Conservation (phyloP, 2,113 vertebrate genomes). For the Salvelinus fontinalis region DNA sequence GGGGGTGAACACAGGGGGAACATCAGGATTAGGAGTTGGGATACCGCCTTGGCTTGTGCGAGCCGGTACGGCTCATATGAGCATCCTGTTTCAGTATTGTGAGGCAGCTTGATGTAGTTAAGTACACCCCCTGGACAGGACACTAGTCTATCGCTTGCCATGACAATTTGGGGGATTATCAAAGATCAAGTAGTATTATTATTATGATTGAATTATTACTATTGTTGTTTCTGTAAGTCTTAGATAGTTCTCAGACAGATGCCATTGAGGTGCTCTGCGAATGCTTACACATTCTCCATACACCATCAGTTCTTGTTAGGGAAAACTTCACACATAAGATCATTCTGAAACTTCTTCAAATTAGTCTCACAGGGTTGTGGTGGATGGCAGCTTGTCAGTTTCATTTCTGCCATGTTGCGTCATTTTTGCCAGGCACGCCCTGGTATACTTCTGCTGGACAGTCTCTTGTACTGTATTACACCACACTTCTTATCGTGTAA, state of each 20-base stretch:
- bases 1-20: conserved; percentile 8
- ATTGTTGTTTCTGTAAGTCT: not conserved
- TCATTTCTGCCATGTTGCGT: conserved; percentile 33
- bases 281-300: too few relatives aligned
- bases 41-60: too few relatives aligned
- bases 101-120: too few relatives aligned
- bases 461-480: conserved; percentile 31
- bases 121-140: not conserved
- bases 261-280: not conserved
- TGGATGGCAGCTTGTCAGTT: conserved; percentile 29
- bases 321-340: not conserved
- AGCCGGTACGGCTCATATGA: too few relatives aligned
- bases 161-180: too few relatives aligned
- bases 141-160: too few relatives aligned
- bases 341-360: conserved; percentile 34
- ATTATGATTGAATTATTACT: too few relatives aligned
- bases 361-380: conserved; percentile 23
- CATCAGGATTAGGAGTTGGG: not conserved
- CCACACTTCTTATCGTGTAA: conserved; percentile 23
- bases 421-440: not conserved
- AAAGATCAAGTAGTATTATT: too few relatives aligned
- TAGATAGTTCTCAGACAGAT: not conserved
- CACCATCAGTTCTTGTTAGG: too few relatives aligned
- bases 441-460: not conserved
- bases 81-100: too few relatives aligned